Evolutionary conservation across 2,797 vertebrate genomes (phyloP).

Genomic region (Luscinia luscinia): DNA sequence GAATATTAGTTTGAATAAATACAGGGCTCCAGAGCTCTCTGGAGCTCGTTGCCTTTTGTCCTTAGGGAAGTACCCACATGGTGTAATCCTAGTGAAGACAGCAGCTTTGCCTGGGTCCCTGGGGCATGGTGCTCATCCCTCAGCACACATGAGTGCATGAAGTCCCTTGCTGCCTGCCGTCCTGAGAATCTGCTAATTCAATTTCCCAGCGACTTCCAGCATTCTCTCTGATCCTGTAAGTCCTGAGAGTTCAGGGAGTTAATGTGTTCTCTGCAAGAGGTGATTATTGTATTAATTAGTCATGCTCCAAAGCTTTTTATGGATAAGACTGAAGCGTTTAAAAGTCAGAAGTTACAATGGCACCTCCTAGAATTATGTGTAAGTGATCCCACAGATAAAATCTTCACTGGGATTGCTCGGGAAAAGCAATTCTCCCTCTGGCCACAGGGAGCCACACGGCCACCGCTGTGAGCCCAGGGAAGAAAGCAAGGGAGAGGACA

Average conservation of each 20-base stretch:
- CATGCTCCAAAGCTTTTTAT: neutral
- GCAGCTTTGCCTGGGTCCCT: neutral
- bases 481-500: neutral
- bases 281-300: conserved; percentile 36
- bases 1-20: conserved; percentile 10
- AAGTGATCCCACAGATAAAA: neutral
- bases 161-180: neutral
- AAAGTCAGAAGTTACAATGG: neutral
- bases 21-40: neutral
- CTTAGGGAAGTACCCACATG: neutral
- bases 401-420: neutral
- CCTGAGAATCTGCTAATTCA: conserved; percentile 32
- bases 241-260: conserved; percentile 6
- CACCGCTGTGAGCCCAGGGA: neutral
- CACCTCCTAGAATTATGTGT: neutral
- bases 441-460: conserved; percentile 18
- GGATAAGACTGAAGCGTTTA: neutral
- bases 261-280: conserved; percentile 14
- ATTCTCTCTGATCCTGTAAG: neutral
- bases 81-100: neutral
- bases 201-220: neutral
- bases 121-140: neutral
- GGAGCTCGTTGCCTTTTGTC: neutral
- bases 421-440: neutral
- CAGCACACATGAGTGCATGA: neutral